A percentile compares a stretch with the other conserved stretches of the same genome.
Conservation (phyloP, 2,888 invertebrate genomes). For the Diarsia rubi region DNA sequence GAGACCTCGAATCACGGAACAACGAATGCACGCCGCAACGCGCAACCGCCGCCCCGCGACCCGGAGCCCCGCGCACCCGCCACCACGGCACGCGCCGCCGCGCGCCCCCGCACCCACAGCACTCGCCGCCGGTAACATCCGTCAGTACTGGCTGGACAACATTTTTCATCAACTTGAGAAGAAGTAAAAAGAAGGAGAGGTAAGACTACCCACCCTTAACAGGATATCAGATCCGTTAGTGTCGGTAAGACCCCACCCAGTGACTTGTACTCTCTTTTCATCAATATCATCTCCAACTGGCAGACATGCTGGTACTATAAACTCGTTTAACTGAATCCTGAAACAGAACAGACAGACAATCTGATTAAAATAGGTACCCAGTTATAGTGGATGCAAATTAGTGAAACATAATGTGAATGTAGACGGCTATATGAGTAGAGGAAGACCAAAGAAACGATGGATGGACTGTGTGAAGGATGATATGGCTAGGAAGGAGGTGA, state of each 20-base stretch:
- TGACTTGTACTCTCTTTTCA: conserved; percentile 69
- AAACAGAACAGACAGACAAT: not conserved
- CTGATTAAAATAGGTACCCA: not conserved
- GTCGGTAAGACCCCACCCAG: conserved; percentile 77
- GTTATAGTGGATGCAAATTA: not conserved
- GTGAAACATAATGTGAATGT: not conserved
- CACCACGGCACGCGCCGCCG: no score
- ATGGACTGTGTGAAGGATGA: no score
- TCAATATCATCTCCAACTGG: conserved; percentile 58
- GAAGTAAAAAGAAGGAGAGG: not conserved
- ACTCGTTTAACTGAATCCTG: conserved; percentile 73
- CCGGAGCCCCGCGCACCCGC: no score
- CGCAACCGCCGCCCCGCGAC: no score
- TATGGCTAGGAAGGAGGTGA: not conserved
- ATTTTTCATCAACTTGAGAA: no score
- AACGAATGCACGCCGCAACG: no score
- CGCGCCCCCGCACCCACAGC: no score
- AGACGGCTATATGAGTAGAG: no score
- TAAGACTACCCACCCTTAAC: conserved; percentile 74
- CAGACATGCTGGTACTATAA: conserved; percentile 77
- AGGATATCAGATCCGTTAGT: conserved; percentile 69
- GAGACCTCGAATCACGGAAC: no score
- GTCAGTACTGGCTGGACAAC: no score
- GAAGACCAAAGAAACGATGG: no score
- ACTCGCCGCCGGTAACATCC: no score